phyloP scores from a whole-genome alignment of 2,113 vertebrate species.

The Acrocephalus kingi region DNA sequence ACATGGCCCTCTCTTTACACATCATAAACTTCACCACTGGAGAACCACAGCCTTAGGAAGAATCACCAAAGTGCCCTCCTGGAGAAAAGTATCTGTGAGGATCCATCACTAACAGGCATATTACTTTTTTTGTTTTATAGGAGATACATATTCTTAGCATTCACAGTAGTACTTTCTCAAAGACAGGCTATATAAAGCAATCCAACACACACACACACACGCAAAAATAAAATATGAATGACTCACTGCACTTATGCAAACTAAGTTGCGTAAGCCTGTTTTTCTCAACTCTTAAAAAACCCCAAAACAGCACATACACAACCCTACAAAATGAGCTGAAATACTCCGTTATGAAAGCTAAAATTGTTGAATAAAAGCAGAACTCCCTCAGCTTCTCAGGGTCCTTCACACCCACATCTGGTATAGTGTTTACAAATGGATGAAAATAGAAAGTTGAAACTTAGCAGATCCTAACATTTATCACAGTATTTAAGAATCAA shows the following conservation, averaged over 20 bases:
- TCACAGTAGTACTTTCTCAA: constrained; percentile 25
- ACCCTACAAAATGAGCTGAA: constrained; percentile 15
- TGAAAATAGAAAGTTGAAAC: constrained; percentile 59
- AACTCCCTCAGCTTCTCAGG: constrained; percentile 43
- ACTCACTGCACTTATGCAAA: constrained; percentile 69
- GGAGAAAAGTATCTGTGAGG: neutral
- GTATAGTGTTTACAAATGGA: constrained; percentile 21
- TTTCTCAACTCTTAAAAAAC: constrained; percentile 52
- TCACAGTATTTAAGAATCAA: constrained; percentile 40
- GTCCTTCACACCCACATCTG: constrained; percentile 44
- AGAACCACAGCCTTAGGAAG: neutral
- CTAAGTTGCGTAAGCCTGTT: constrained; percentile 64
- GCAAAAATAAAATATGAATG: constrained; percentile 56
- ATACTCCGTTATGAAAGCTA: constrained; percentile 51
- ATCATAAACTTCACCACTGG: neutral
- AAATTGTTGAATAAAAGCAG: constrained; percentile 63
- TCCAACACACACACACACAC: constrained; percentile 29
- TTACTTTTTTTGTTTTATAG: neutral
- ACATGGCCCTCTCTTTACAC: neutral
- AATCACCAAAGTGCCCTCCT: neutral
- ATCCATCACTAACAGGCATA: neutral
- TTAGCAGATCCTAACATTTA: constrained; percentile 45
- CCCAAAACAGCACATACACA: constrained; percentile 16
- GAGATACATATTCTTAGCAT: constrained; percentile 5
- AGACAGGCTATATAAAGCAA: constrained; percentile 44